Base-by-base conservation (phyloP, 2,888 invertebrate species). In the Pammene fasciana region DNA sequence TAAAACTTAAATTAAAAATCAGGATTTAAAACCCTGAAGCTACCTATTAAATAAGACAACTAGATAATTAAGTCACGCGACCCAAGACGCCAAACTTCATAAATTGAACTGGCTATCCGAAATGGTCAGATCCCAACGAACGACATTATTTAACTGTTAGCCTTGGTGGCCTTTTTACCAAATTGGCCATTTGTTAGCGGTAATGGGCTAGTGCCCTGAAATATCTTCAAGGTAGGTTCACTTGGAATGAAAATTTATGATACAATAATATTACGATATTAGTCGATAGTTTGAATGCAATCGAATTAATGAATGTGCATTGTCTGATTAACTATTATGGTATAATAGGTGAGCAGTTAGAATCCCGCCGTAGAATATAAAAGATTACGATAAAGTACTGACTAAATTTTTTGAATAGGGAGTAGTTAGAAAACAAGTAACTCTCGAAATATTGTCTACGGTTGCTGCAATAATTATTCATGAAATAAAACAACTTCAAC, bases 81-180 rank as follows among this genome's bases (percentile, higher is more conserved):
- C 4, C 9, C n/a, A 7, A 60, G 34, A 54, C 14, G 34, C 16
- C 48, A 11, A 34, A 54, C 34, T 56, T 65, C 38, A 16, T 65
- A 13, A 38, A 50, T 59, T 59, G 68, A 36, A 56, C 56, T 50
- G 38, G 14, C 45, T 45, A 59, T 34, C 59, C 34, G 14, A 14
- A 45, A 52, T 46, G 38, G 64, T 52, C 57, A 46, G n/a, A 65
- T 64, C 59, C 18, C 10, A 45, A 68, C 59, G 41, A 73, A 75
- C 72, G 72, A 56, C 72, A 72, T 59, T 74, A 85, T 78, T 55
- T 56, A 55, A 62, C 84, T 82, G 80, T 72, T 79, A 76, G 80
- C 87, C 87, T 86, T 86, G 79, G 66, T 68, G 73, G 73, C 85
- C 85, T 85, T 87, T 86, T 86, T 82, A 75, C 79, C 82, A 83